Conservation (phyloP, 2,888 invertebrate genomes). For the Tholera decimalis region DNA sequence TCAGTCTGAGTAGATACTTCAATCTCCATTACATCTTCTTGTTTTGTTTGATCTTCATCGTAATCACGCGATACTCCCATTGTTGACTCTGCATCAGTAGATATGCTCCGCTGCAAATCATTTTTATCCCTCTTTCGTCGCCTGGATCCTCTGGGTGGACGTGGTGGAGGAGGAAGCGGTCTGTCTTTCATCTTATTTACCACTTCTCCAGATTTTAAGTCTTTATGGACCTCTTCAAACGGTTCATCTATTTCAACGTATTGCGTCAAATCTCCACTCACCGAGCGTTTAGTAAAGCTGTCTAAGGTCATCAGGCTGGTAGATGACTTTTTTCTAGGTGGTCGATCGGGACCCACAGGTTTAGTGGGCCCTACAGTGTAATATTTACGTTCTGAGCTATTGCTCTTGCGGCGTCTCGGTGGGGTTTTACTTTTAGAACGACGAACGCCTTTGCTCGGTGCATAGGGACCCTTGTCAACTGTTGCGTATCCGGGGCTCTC, state of each 20-base stretch:
- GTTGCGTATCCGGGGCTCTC: conserved; percentile 94
- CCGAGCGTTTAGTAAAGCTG: conserved; percentile 86
- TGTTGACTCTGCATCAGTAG: conserved; percentile 59
- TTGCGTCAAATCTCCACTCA: conserved; percentile 88
- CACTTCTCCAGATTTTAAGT: conserved; percentile 94
- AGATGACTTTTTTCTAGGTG: conserved; percentile 92
- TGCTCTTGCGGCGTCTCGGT: conserved; percentile 86
- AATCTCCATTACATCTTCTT: conserved; percentile 91
- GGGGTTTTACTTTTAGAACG: conserved; percentile 91
- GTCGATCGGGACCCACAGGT: conserved; percentile 91
- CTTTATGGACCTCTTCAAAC: conserved; percentile 91
- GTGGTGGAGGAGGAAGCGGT: conserved; percentile 96
- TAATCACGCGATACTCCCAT: conserved; percentile 65
- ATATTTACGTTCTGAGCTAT: conserved; percentile 92
- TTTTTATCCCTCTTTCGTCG: conserved; percentile 78
- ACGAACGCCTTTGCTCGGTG: conserved; percentile 91
- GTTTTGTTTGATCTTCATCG: conserved; percentile 66
- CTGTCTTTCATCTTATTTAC: conserved; percentile 96
- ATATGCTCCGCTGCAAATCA: conserved; percentile 66
- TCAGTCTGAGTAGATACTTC: conserved; percentile 97
- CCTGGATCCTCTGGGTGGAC: conserved; percentile 94
- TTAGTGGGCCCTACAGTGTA: conserved; percentile 92
- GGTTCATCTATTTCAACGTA: conserved; percentile 92
- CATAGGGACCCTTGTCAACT: conserved; percentile 94
- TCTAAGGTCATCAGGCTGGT: conserved; percentile 90